Evolutionary conservation across 2,888 invertebrate species (phyloP), one percentile per base, ranked within the genome.

Genomic region (Proisotoma minuta): DNA sequence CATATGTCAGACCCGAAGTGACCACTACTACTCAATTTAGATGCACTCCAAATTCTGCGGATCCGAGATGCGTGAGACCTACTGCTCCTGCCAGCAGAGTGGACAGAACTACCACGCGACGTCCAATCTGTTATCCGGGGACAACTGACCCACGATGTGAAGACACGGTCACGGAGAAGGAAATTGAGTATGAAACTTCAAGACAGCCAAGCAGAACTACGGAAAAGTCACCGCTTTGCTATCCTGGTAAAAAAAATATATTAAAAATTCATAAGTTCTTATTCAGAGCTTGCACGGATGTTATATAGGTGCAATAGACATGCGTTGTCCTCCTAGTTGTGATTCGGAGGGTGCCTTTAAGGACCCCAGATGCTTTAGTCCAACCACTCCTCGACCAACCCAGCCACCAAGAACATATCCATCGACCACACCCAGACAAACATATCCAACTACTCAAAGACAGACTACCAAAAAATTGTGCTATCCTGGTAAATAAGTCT

Each of bases 211-310:
- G n/a, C n/a, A n/a, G n/a, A n/a, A n/a, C n/a, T n/a, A n/a, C 56
- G 2, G 29, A 23, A n/a, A 48, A 47, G 18, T 39, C 34, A 15
- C 77, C 76, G 22, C 28, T 75, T 29, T 78, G 78, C 53, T 77
- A 74, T 43, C 63, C 66, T 22, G 67, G 60, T 60, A 49, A 12
- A n/a, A n/a, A n/a, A n/a, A n/a, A n/a, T n/a, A n/a, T n/a, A 10
- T 48, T 18, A 20, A 34, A 8, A 34, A 34, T 34, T 10, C 34
- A 10, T 34, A 34, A 10, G 34, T 34, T 34, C 34, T 8, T 15
- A 34, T 34, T 10, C 34, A 34, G 8, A 12, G 12, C 34, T 34
- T 10, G 12, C 12, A 34, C 34, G 8, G 34, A 34, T 34, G 8
- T 34, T 15, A 34, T 34, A 34, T 10, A 8, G 12, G 12, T 15